Percentiles rank a stretch among this genome's conserved stretches.
Evolutionary conservation across 2,113 vertebrate species (phyloP).

Genomic region (Saccopteryx leptura): DNA sequence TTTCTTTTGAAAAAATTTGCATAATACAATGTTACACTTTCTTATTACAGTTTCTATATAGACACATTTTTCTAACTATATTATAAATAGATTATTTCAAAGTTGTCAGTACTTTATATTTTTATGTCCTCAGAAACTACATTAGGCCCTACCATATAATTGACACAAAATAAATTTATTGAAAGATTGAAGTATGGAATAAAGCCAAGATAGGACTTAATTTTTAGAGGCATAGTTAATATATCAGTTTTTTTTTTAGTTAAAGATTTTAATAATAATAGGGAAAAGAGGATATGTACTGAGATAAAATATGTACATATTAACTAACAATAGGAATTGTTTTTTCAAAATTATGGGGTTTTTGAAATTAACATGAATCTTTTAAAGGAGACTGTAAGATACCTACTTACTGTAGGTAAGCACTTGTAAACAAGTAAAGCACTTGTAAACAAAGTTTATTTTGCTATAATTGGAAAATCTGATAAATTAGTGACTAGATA

Average conservation of each 20-base stretch:
- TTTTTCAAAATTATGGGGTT: background rate
- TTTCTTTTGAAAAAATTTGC: background rate
- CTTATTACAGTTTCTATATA: background rate
- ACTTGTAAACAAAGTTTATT: background rate
- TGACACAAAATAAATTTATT: background rate
- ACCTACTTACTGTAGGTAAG: background rate
- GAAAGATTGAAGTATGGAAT: background rate
- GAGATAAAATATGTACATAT: background rate
- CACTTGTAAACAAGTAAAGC: background rate
- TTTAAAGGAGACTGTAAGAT: background rate
- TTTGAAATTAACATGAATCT: background rate
- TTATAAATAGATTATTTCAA: conserved; percentile 45
- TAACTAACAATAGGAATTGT: background rate
- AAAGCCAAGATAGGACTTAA: background rate
- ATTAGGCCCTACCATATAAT: background rate
- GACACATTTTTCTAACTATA: background rate
- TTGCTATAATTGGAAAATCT: background rate
- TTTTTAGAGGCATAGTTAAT: background rate
- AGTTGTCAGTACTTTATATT: background rate
- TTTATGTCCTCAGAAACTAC: background rate
- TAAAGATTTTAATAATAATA: background rate
- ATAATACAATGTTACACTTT: background rate
- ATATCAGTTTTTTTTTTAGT: background rate
- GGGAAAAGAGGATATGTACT: background rate
- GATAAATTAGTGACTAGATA: background rate